These are phyloP conservation scores for Lithosia quadra DNA, from an alignment of 2,888 invertebrate species.

Conservation along the genomic window DNA sequence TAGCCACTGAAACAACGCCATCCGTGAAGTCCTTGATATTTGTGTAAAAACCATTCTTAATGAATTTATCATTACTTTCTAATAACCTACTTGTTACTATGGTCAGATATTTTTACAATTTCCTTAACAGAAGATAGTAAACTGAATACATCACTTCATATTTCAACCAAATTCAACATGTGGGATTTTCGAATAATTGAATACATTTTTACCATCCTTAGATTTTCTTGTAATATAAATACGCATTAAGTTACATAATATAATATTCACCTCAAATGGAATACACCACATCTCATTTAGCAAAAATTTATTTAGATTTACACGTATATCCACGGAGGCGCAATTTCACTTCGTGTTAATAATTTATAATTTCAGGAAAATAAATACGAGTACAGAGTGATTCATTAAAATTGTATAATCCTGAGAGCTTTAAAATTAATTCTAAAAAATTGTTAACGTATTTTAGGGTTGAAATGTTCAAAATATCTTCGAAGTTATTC, in stretches of 20 bases:
- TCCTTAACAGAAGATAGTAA: neutral
- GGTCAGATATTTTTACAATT: too few species aligned
- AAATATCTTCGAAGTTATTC: neutral
- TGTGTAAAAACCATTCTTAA: too few species aligned
- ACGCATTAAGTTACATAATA: neutral
- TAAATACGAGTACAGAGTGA: neutral
- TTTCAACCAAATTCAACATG: neutral
- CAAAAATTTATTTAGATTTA: slow-evolving; percentile 5
- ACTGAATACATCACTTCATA: neutral
- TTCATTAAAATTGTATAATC: slow-evolving; percentile 11
- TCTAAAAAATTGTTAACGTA: neutral
- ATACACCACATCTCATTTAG: neutral
- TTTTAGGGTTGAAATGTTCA: neutral
- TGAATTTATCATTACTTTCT: too few species aligned
- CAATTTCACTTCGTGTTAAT: neutral
- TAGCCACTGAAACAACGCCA: too few species aligned
- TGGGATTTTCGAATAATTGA: neutral
- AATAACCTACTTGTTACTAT: too few species aligned
- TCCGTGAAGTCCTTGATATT: too few species aligned
- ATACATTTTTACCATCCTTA: neutral
- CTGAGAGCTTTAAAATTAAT: slow-evolving; percentile 7
- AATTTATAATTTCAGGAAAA: neutral
- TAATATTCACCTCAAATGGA: slow-evolving; percentile 3
- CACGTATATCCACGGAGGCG: neutral
- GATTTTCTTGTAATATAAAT: neutral